Base-by-base conservation (phyloP, 2,113 vertebrate species). In the Lagopus muta region DNA sequence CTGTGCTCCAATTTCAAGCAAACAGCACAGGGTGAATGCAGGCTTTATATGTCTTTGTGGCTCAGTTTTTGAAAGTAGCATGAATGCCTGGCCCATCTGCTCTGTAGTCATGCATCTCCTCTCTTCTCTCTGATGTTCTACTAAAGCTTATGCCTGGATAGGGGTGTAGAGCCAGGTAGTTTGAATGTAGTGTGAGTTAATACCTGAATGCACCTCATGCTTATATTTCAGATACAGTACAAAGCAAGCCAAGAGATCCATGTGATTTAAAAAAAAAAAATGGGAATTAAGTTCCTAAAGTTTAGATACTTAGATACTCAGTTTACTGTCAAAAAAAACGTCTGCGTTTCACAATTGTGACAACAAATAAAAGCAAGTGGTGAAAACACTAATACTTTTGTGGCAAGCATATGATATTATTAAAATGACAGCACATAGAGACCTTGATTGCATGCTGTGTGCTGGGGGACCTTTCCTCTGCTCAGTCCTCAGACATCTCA, bases 271-370 rank as follows among this genome's bases (percentile, higher is more conserved):
- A 66, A 88, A 38, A 75, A 69, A 48, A 75, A 69, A 50, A 24
- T 3, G 3, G 7, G 7, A 58, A 28, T 43, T 17, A 72, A 57
- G 8, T 86, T 87, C 40, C 15, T 30, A 43, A 70, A 43, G 30
- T 32, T 38, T 47, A 25, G 32, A 42, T 38, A 19, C 32, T 55
- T 89, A 4, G 61, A 89, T 40, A 38, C 40, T 65, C 8, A 30
- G 1, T 58, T 54, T 54, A 28, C 3, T 20, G 6, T 22, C 0
- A 47, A 72, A 75, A 75, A 27, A 2, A 2, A 2, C 5, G 4
- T 14, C 27, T 28, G 1, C 7, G 79, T 81, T 65, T 52, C 12
- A 45, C 22, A 2, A 3, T 52, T 76, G 22, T 19, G 58, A 86
- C 42, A 19, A 55, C 27, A 79, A 67, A 72, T 42, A 66, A 57